Base-by-base conservation (phyloP, 2,113 vertebrate genomes). In the Chionomys nivalis region DNA sequence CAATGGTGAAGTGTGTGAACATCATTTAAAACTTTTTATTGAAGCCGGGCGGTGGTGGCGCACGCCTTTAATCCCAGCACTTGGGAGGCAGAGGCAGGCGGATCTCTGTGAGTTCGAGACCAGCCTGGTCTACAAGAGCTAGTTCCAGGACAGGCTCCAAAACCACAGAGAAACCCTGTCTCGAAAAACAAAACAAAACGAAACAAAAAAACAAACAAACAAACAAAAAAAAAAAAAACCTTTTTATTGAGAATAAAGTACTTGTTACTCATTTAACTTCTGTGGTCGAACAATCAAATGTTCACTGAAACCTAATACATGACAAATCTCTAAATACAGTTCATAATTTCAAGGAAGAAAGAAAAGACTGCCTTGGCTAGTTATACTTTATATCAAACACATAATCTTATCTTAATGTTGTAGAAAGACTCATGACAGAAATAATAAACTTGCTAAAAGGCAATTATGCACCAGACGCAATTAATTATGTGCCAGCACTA, bases 201-300 rank as follows among this genome's bases (percentile, higher is more conserved):
- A n/a, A n/a, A n/a, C n/a, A n/a, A n/a, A n/a, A n/a, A n/a, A n/a
- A n/a, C n/a, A n/a, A n/a, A n/a, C n/a, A n/a, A n/a, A n/a, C n/a
- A n/a, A n/a, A n/a, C n/a, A n/a, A n/a, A n/a, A n/a, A n/a, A n/a
- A n/a, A n/a, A n/a, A n/a, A n/a, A n/a, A n/a, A n/a, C n/a, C 77
- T 75, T 70, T 89, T 91, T 92, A 39, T 87, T 89, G 89, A 61
- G 42, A 94, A 90, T 85, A 93, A 93, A 94, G 81, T 63, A 88
- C 6, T 36, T 77, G 8, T 82, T 87, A 96, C 39, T 94, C 89
- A 70, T 88, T 94, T 90, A 78, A 82, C 4, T 79, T 94, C 19
- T 77, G 21, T 81, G 19, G 3, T 94, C 94, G 7, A n/a, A 70
- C 26, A 94, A 94, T 70, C 19, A 83, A 96, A 83, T 26, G 0